These are phyloP conservation scores for Tapirus terrestris DNA, from an alignment of 2,113 vertebrate species.

Conservation along the genomic window DNA sequence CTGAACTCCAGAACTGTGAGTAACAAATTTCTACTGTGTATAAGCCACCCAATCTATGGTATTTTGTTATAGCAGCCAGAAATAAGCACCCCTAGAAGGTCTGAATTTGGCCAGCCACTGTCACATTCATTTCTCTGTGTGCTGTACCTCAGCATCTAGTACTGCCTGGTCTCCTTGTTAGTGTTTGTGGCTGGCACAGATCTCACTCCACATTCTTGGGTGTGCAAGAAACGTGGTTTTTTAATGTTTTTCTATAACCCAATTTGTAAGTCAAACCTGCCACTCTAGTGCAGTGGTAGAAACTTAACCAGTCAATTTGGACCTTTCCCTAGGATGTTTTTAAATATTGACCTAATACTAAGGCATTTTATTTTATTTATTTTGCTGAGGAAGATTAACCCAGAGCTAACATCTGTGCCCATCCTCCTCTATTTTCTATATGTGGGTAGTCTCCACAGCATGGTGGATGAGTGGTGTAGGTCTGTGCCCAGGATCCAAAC, in stretches of 20 bases:
- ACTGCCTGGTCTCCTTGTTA: neutral
- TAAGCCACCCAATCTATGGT: neutral
- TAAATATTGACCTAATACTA: neutral
- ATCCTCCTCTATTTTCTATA: no score
- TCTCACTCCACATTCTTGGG: neutral
- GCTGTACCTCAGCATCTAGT: neutral
- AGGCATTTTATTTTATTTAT: no score
- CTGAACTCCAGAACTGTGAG: neutral
- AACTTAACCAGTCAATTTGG: neutral
- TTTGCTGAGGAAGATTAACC: no score
- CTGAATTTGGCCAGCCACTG: neutral
- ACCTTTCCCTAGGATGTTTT: neutral
- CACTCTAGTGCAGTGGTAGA: neutral
- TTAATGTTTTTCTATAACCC: neutral
- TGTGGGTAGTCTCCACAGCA: no score
- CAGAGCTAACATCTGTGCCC: no score
- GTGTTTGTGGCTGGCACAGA: neutral
- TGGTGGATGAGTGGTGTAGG: no score
- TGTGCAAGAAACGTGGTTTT: neutral
- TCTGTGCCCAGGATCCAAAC: no score
- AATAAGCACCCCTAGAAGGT: neutral
- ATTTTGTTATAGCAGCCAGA: neutral
- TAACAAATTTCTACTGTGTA: neutral
- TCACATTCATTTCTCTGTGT: neutral
- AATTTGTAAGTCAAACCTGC: neutral